Conservation (phyloP, 2,797 vertebrate genomes). For the Cuniculus paca region DNA sequence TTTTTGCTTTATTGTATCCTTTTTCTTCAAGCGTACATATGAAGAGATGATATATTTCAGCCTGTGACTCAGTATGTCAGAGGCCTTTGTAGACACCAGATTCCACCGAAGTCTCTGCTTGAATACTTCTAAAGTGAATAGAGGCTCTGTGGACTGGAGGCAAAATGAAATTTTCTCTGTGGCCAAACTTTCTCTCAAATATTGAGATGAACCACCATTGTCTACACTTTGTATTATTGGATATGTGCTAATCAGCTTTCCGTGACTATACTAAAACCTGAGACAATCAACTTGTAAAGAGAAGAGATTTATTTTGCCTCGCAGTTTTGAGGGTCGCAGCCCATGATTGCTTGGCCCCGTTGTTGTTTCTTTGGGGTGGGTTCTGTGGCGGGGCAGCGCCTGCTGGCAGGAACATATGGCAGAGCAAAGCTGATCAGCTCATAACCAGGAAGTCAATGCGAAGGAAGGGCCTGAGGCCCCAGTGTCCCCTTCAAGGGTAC, state of each 20-base stretch:
- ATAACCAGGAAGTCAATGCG: background rate
- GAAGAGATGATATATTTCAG: background rate
- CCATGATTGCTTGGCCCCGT: too few relatives aligned
- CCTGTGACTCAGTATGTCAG: background rate
- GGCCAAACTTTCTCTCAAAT: background rate
- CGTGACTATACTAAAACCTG: background rate
- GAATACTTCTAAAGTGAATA: slow-evolving; percentile 2
- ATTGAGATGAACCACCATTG: background rate
- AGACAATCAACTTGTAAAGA: background rate
- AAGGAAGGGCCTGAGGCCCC: background rate
- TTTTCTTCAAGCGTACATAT: background rate
- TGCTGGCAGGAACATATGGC: background rate
- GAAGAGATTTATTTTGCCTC: background rate
- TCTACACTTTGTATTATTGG: background rate
- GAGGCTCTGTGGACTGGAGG: background rate
- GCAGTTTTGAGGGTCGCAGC: background rate
- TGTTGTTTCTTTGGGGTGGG: background rate
- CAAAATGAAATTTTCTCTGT: background rate
- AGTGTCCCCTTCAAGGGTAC: background rate
- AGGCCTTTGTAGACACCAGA: background rate
- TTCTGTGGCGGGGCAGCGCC: background rate
- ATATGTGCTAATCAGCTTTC: background rate
- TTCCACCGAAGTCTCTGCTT: background rate
- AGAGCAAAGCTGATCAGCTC: background rate
- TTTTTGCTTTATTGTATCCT: background rate